These are phyloP conservation scores for Agrypnus murinus DNA, from an alignment of 2,888 invertebrate genomes.

Conservation along the genomic window DNA sequence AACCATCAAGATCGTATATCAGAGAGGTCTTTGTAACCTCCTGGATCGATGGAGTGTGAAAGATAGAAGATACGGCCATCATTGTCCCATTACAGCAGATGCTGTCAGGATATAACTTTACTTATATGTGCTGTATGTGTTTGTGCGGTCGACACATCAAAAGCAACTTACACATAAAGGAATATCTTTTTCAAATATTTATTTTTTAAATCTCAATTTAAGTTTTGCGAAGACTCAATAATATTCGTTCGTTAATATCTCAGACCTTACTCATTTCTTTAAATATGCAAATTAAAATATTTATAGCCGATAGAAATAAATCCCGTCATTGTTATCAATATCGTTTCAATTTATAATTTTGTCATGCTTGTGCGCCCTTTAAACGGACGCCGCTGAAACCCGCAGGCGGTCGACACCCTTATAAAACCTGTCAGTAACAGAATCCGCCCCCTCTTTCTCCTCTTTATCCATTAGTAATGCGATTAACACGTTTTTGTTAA, in stretches of 20 bases:
- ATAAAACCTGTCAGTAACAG: slow-evolving; percentile 70
- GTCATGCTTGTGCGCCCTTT: slow-evolving; percentile 46
- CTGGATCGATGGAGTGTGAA: slow-evolving; percentile 52
- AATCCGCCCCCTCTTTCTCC: slow-evolving; percentile 59
- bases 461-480: slow-evolving; percentile 67
- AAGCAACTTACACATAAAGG: slow-evolving; percentile 16
- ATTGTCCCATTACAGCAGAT: slow-evolving; percentile 62
- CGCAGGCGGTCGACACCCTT: slow-evolving; percentile 69
- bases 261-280: background rate
- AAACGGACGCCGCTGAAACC: slow-evolving; percentile 63
- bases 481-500: slow-evolving; percentile 70
- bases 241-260: background rate
- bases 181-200: no score
- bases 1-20: slow-evolving; percentile 51
- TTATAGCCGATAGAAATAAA: background rate
- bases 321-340: slow-evolving; percentile 35
- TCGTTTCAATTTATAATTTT: slow-evolving; percentile 31
- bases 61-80: slow-evolving; percentile 60
- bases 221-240: no score
- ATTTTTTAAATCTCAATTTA: no score
- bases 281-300: no score
- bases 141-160: slow-evolving; percentile 39
- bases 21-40: slow-evolving; percentile 47
- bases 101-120: slow-evolving; percentile 59
- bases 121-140: slow-evolving; percentile 29